phyloP scores from a whole-genome alignment of 2,797 vertebrate genomes.

The Cetoscarus ocellatus region DNA sequence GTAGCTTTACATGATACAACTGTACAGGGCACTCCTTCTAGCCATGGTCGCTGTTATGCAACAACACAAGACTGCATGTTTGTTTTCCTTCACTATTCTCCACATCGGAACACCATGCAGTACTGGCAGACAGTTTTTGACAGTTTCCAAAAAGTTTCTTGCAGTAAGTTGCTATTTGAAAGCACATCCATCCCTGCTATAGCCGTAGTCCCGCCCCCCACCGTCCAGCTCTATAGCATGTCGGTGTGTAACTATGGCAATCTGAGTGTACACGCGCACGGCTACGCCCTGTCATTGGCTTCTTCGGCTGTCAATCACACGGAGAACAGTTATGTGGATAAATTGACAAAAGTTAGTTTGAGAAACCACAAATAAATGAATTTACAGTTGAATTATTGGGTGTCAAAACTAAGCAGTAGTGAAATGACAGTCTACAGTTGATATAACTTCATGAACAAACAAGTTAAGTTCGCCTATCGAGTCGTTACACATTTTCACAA shows the following conservation, averaged over 20 bases:
- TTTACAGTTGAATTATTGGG: conserved; percentile 63
- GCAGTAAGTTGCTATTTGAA: conserved; percentile 48
- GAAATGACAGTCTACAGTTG: background rate
- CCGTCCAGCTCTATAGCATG: conserved; percentile 75
- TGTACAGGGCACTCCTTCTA: background rate
- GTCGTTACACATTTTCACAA: conserved; percentile 3
- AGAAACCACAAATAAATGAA: conserved; percentile 76
- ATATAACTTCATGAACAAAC: background rate
- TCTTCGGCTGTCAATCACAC: conserved; percentile 68
- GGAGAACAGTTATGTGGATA: conserved; percentile 55
- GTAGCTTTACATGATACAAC: conserved; percentile 36
- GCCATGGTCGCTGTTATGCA: background rate
- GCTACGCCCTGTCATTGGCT: conserved; percentile 70
- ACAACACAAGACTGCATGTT: conserved; percentile 1
- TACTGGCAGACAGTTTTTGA: conserved; percentile 1
- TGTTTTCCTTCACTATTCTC: background rate
- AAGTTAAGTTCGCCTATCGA: background rate
- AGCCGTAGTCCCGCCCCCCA: conserved; percentile 70
- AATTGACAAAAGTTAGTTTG: conserved; percentile 77
- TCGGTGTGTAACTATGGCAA: conserved; percentile 74
- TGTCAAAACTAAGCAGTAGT: conserved; percentile 56
- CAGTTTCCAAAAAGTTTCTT: conserved; percentile 52
- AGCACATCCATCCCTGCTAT: conserved; percentile 81
- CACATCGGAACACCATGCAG: background rate
- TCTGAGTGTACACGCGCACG: conserved; percentile 72